Base-by-base conservation (phyloP, 2,113 vertebrate genomes). In the Dasyurus viverrinus region DNA sequence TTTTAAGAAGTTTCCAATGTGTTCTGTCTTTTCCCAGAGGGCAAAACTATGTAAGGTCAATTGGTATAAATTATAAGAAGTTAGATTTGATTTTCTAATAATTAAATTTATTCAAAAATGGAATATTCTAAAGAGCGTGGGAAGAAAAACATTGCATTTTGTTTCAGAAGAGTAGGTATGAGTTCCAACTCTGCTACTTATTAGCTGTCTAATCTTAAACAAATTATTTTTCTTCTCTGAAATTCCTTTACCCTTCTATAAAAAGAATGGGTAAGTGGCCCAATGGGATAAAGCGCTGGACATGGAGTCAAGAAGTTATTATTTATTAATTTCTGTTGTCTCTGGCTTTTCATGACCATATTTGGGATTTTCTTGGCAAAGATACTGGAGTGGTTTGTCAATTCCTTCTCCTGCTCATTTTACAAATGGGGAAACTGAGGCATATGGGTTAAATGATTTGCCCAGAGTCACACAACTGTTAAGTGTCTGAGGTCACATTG, bases 51-150 rank as follows among this genome's bases (percentile, higher is more conserved):
- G 0, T 92, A 94, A 95, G 48, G 22, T 12, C 50, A 92, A 4
- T 93, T 26, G 89, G 42, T 22, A 48, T 2, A 96, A 54, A 23
- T 76, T 96, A 89, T 22, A 92, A 12, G 11, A 60, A 6, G 22
- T 2, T 24, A 53, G 22, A 0, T 92, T 93, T 94, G 19, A 95
- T 89, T 54, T 94, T 76, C 30, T 54, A 96, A 92, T 24, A 90
- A 50, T 52, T 94, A 92, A 92, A 27, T 42, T 8, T 93, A 25
- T 92, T 6, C 53, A 91, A 84, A 1, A 36, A 46, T 93, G 30
- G 54, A 96, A 92, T 2, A 2, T 76, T n/a, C 36, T n/a, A 76
- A 76, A 76, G n/a, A n/a, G 6, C 5, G 22, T 76, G 36, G 11
- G 4, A n/a, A 11, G 16, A 76, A 76, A 76, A 76, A 22, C 60